A percentile compares a stretch with the other conserved stretches of the same genome.
Evolutionary conservation across 2,888 invertebrate genomes (phyloP).

Genomic region (Clanis bilineata): DNA sequence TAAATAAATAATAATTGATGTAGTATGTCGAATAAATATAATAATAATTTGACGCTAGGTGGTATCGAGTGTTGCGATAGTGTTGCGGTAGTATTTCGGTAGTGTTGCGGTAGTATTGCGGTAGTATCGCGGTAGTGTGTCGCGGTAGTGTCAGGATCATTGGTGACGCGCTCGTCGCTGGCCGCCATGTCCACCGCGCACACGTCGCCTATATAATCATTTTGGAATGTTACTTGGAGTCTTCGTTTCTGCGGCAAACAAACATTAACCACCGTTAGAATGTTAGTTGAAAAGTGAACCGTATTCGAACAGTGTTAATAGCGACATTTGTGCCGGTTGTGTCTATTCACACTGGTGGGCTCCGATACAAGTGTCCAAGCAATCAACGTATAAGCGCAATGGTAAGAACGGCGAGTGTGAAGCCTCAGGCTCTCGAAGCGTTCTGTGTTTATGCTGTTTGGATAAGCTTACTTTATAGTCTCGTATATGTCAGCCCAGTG

Average conservation of each 20-base stretch:
- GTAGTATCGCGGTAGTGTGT: slow-evolving; percentile 25
- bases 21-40: slow-evolving; percentile 19
- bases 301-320: neutral
- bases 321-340: neutral
- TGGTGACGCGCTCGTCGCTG: slow-evolving; percentile 18
- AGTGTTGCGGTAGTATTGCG: slow-evolving; percentile 31
- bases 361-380: slow-evolving; percentile 25
- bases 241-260: slow-evolving; percentile 79
- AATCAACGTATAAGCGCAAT: slow-evolving; percentile 9
- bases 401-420: slow-evolving; percentile 4
- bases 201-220: slow-evolving; percentile 62
- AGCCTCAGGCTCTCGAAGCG: slow-evolving; percentile 25
- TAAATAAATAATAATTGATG: slow-evolving; percentile 52
- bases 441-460: slow-evolving; percentile 16
- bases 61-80: slow-evolving; percentile 30
- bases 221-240: slow-evolving; percentile 78
- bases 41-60: slow-evolving; percentile 30
- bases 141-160: slow-evolving; percentile 29
- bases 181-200: slow-evolving; percentile 39
- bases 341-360: slow-evolving; percentile 8
- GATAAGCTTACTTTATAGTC: slow-evolving; percentile 13
- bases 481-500: slow-evolving; percentile 23
- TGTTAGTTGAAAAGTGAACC: slow-evolving; percentile 52
- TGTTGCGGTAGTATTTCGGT: slow-evolving; percentile 31
- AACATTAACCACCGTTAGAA: slow-evolving; percentile 65